These are phyloP conservation scores for Scomber scombrus DNA, from an alignment of 2,113 vertebrate genomes.

Conservation along the genomic window DNA sequence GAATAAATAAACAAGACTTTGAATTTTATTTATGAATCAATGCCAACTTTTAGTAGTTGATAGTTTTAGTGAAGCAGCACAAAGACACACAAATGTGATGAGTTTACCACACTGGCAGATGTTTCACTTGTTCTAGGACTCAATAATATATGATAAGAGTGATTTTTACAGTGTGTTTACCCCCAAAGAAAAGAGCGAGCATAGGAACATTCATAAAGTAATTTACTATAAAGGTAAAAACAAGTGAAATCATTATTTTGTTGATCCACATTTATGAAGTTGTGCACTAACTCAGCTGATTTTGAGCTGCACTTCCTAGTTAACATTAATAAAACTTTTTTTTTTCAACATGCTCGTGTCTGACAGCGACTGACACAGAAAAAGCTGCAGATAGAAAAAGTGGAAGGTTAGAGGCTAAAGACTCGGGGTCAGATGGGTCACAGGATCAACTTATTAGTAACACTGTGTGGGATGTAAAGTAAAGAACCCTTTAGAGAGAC, in stretches of 20 bases:
- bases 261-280: neutral
- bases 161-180: neutral
- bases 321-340: neutral
- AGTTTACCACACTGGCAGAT: too few species aligned
- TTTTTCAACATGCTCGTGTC: neutral
- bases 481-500: neutral
- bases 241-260: neutral
- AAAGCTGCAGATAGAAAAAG: neutral
- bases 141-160: neutral
- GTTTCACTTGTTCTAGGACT: neutral
- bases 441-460: slow-evolving; percentile 26
- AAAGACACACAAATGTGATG: too few species aligned
- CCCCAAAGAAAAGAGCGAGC: too few species aligned
- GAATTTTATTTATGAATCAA: too few species aligned
- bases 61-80: too few species aligned
- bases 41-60: too few species aligned
- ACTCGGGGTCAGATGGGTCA: neutral
- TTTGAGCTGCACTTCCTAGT: neutral
- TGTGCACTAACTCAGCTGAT: neutral
- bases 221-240: neutral
- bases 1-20: too few species aligned
- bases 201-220: neutral
- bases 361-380: neutral
- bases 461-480: neutral
- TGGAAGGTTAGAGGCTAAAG: neutral